phyloP scores from a whole-genome alignment of 2,113 vertebrate genomes.

The Marcusenius ussheri region DNA sequence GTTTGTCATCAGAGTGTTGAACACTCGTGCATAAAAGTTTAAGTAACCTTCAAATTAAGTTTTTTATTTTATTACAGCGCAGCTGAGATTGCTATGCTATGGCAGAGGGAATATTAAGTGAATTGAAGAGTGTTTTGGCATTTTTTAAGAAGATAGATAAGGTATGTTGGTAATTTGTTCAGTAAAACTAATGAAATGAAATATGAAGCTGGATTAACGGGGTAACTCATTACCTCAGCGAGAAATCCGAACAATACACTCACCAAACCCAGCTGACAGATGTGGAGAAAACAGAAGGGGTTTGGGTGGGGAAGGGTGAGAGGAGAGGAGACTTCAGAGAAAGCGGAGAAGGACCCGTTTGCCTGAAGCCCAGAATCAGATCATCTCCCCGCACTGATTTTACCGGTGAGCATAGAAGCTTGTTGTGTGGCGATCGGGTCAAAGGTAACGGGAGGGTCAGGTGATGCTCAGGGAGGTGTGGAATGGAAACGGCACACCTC shows the following conservation, averaged over 20 bases:
- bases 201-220: neutral
- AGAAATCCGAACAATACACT: neutral
- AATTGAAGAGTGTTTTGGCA: neutral
- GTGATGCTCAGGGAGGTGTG: neutral
- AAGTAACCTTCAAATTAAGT: constrained; percentile 8
- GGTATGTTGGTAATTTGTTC: neutral
- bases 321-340: no score
- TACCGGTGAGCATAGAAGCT: neutral
- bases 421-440: neutral
- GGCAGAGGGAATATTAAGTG: neutral
- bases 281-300: neutral
- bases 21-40: neutral
- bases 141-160: neutral
- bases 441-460: neutral
- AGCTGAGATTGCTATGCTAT: neutral
- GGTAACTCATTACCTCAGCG: neutral
- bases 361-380: neutral
- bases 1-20: neutral
- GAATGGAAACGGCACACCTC: neutral
- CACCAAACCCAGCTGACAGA: neutral
- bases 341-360: neutral
- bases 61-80: neutral
- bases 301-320: neutral
- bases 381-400: neutral
- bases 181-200: neutral